A percentile compares a stretch with the other conserved stretches of the same genome.
Evolutionary conservation across 2,113 vertebrate species (phyloP).

Genomic region (Cavia aperea): DNA sequence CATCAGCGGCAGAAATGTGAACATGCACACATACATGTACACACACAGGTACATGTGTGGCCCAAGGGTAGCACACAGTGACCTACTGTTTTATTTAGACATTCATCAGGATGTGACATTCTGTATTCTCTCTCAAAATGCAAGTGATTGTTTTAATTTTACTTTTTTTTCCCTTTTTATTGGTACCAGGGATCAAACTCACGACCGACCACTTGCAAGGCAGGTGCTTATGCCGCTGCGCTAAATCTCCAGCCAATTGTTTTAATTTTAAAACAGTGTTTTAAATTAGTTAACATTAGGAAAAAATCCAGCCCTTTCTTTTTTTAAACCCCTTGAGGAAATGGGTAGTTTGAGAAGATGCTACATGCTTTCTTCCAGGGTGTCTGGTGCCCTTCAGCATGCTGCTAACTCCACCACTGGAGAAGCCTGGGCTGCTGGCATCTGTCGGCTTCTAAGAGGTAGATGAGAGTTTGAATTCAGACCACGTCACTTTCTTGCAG

Average conservation of each 20-base stretch:
- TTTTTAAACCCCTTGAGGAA: background rate
- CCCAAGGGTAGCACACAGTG: background rate
- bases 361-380: background rate
- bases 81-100: background rate
- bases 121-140: background rate
- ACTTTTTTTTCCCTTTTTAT: too few species aligned
- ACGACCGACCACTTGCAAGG: too few species aligned
- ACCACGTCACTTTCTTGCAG: background rate
- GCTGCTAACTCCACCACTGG: too few species aligned
- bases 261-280: slow-evolving; percentile 15
- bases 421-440: rapidly evolving
- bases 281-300: slow-evolving; percentile 24
- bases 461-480: background rate
- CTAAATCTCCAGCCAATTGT: background rate
- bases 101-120: background rate
- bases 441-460: background rate
- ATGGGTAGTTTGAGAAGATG: background rate
- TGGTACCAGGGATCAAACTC: too few species aligned
- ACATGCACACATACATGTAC: rapidly evolving
- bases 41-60: background rate
- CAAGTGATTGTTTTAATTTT: background rate
- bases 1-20: background rate
- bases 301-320: background rate
- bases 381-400: background rate
- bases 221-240: too few species aligned